phyloP scores from a whole-genome alignment of 1,140 invertebrate genomes.

The Solen grandis region DNA sequence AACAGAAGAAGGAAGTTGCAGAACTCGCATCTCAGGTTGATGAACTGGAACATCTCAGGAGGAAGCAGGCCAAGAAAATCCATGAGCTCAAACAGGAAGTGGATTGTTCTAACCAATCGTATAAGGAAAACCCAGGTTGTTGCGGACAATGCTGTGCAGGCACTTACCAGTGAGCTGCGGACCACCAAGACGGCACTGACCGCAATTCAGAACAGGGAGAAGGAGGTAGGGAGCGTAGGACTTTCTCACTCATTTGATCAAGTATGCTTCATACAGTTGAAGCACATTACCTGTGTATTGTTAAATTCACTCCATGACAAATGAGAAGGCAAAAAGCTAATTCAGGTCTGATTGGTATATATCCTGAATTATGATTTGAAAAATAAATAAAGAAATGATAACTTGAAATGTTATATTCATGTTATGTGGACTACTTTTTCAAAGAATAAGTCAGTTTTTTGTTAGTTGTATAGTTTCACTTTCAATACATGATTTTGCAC shows the following conservation, averaged over 20 bases:
- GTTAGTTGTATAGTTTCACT: no score
- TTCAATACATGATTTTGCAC: no score
- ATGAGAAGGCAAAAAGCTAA: neutral
- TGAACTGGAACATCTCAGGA: conserved; percentile 78
- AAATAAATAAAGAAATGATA: no score
- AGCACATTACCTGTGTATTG: neutral
- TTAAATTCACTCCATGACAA: neutral
- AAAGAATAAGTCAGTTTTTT: no score
- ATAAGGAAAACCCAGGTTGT: conserved; percentile 70
- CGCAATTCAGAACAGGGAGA: conserved; percentile 77
- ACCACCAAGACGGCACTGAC: conserved; percentile 79
- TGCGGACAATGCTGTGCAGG: conserved; percentile 79
- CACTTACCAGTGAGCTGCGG: conserved; percentile 79
- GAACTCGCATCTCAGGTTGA: conserved; percentile 74
- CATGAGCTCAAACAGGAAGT: conserved; percentile 72
- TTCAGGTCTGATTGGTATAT: neutral
- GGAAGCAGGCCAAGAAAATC: conserved; percentile 78
- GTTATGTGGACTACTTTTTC: no score
- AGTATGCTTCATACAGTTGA: neutral
- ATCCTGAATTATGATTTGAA: no score
- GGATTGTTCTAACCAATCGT: conserved; percentile 58
- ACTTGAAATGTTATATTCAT: no score
- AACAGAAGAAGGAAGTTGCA: conserved; percentile 78
- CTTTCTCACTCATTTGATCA: no score
- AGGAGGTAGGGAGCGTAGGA: conserved; percentile 78